A percentile compares a stretch with the other conserved stretches of the same genome.
Evolutionary conservation across 2,888 invertebrate species (phyloP).

Genomic region (Thelaira solivaga): DNA sequence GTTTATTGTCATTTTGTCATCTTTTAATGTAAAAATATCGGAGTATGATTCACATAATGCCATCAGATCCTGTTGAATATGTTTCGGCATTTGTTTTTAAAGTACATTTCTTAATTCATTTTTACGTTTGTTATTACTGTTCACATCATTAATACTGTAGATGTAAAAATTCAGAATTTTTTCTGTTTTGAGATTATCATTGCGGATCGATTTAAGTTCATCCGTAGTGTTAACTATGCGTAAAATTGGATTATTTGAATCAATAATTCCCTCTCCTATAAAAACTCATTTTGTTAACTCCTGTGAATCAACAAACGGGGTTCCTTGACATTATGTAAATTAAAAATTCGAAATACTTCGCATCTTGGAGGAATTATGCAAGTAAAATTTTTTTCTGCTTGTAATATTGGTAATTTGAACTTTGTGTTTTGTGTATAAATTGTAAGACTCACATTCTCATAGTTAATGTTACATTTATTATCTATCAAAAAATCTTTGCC

Average conservation of each 20-base stretch:
- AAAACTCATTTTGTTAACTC: neutral
- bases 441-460: no score
- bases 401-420: no score
- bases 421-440: no score
- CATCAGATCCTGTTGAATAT: neutral
- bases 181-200: neutral
- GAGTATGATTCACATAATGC: neutral
- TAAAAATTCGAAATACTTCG: slow-evolving; percentile 20
- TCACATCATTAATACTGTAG: neutral
- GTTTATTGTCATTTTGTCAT: neutral
- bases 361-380: neutral
- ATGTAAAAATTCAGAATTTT: neutral
- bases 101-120: neutral
- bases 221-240: neutral
- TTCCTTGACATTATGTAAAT: neutral
- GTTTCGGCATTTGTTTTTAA: neutral
- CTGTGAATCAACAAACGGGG: slow-evolving; percentile 15
- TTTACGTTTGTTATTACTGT: neutral
- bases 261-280: neutral
- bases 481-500: no score
- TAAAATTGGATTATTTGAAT: neutral
- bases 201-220: neutral
- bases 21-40: slow-evolving; percentile 4
- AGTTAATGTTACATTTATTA: no score
- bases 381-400: no score